Conservation (phyloP, 2,113 vertebrate species). For the Istiophorus platypterus region DNA sequence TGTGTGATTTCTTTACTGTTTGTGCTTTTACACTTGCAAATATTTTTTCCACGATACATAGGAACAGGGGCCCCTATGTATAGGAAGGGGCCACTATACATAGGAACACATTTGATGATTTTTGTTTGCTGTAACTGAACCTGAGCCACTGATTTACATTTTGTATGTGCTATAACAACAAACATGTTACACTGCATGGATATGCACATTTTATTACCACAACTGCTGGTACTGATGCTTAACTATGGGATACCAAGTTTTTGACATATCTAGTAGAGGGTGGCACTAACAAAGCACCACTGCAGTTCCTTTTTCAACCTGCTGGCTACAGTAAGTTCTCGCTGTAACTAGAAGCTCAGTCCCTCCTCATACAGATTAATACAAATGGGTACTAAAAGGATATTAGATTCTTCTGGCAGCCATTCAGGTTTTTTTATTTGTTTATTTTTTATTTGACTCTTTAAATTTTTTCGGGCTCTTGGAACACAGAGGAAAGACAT, state of each 20-base stretch:
- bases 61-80: too few relatives aligned
- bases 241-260: too few relatives aligned
- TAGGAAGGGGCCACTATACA: too few relatives aligned
- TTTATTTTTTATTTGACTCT: not conserved
- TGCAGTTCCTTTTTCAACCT: slow-evolving; percentile 40
- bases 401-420: not conserved
- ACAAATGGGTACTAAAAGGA: not conserved
- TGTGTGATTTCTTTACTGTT: too few relatives aligned
- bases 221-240: too few relatives aligned
- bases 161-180: not conserved
- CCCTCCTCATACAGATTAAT: not conserved
- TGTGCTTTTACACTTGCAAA: too few relatives aligned
- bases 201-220: too few relatives aligned
- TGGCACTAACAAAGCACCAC: not conserved
- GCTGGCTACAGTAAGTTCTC: slow-evolving; percentile 43
- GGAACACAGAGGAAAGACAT: not conserved
- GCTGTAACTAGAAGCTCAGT: not conserved
- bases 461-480: not conserved
- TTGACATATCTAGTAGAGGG: not conserved
- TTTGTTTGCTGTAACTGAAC: too few relatives aligned
- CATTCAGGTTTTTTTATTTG: not conserved
- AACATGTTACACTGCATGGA: too few relatives aligned
- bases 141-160: not conserved
- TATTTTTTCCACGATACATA: too few relatives aligned
- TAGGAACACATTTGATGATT: too few relatives aligned